Conservation (phyloP, 2,888 invertebrate genomes). For the Linyphia triangularis region DNA sequence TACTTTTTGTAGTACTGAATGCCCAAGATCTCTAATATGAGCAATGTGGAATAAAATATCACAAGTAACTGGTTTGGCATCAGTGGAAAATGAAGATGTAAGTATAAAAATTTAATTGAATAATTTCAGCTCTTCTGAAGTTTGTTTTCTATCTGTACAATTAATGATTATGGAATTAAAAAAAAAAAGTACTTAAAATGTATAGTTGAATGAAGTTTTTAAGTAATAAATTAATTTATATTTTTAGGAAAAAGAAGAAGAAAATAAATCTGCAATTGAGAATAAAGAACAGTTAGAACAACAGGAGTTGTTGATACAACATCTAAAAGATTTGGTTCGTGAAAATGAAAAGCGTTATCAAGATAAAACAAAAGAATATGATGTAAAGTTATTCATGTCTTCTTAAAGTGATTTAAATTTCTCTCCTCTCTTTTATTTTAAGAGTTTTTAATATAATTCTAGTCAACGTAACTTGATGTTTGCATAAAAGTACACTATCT, state of each 20-base stretch:
- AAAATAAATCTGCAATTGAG: background rate
- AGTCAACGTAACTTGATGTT: too few relatives aligned
- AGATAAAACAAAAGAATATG: constrained; percentile 79
- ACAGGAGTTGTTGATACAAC: constrained; percentile 78
- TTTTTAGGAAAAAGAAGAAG: constrained; percentile 17
- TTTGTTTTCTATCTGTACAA: background rate
- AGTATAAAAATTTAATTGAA: background rate
- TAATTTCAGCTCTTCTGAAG: background rate
- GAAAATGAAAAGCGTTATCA: constrained; percentile 79
- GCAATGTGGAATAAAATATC: constrained; percentile 65
- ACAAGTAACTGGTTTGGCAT: constrained; percentile 43
- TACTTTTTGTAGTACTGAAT: background rate
- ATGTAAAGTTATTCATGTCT: too few relatives aligned
- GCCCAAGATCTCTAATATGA: background rate
- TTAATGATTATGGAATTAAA: background rate
- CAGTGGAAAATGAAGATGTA: constrained; percentile 43
- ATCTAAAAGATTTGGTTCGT: constrained; percentile 79
- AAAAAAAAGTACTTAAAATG: background rate
- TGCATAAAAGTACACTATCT: too few relatives aligned
- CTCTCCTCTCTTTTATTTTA: too few relatives aligned
- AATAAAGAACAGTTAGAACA: constrained; percentile 53
- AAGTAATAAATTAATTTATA: background rate
- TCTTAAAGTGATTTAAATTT: too few relatives aligned
- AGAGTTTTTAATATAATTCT: too few relatives aligned
- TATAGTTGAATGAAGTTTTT: background rate